Evolutionary conservation across 2,888 invertebrate genomes (phyloP).

Genomic region (Patella caerulea): DNA sequence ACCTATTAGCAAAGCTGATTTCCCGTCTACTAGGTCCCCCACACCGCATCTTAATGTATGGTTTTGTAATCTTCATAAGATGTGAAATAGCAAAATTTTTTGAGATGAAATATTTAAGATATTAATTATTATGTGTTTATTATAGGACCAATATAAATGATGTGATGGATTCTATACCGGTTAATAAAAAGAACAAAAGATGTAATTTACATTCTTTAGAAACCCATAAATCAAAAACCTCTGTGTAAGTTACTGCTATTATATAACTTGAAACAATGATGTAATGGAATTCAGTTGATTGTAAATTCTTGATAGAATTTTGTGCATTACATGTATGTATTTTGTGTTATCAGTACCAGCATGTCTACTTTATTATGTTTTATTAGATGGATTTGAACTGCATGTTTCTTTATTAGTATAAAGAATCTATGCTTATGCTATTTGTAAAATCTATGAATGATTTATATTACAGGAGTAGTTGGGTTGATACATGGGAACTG

Average conservation of each 20-base stretch:
- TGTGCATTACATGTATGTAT: background rate
- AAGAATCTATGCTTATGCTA: background rate
- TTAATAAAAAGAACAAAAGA: constrained; percentile 89
- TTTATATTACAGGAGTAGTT: constrained; percentile 77
- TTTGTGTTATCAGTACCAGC: background rate
- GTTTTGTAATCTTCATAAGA: no score
- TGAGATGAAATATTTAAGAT: background rate
- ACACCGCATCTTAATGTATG: no score
- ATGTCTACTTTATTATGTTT: background rate
- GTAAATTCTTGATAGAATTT: no score
- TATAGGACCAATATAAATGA: constrained; percentile 64
- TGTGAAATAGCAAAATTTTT: no score
- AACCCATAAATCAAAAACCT: constrained; percentile 74
- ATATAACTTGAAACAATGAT: no score
- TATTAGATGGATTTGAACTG: background rate
- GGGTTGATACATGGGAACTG: constrained; percentile 75
- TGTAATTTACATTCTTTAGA: constrained; percentile 92
- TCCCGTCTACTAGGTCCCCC: no score
- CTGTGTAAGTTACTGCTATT: constrained; percentile 67
- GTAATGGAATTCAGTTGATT: no score
- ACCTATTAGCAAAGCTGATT: no score
- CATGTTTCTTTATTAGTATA: background rate
- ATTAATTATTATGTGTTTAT: constrained; percentile 18
- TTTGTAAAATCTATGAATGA: constrained; percentile 72
- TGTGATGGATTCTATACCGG: constrained; percentile 74